Evolutionary conservation across 2,888 invertebrate species (phyloP), one percentile per base, ranked within the genome.

Genomic region (Dryocosmus kuriphilus): DNA sequence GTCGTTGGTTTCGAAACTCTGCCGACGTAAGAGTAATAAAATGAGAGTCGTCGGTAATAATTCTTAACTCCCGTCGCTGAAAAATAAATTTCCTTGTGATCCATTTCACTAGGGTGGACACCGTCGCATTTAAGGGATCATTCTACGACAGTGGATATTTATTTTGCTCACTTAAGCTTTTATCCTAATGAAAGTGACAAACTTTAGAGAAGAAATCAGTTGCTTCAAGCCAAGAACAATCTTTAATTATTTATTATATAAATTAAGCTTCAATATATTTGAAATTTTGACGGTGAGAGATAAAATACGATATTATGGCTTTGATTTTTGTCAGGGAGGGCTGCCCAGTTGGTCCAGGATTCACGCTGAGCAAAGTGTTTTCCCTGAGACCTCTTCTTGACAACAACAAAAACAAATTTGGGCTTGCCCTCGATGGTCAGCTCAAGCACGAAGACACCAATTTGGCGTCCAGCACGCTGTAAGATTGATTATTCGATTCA

Each of bases 401-500:
- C 91, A 98, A 99, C 94, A 99, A 99, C 94, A 97, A 98, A 93
- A 98, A 99, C 94, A 99, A 99, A 93, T 96, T 98, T 94, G 99
- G 99, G 79, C 94, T 99, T 85, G 99, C 99, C 87, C 94, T 99
- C 86, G 99, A 99, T 93, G 99, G 99, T 76, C 98, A 99, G 93
- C 95, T 99, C 90, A 99, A 99, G 92, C 98, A 99, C 92, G 99
- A 99, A 94, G 99, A 99, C 93, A 99, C 99, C 90, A 99, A 99
- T 94, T 95, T 99, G 89, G 99, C 99, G 84, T 98, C 98, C 86
- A 98, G 98, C 92, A 99, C 99, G 87, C 95, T 98, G 97, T 98
- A 93, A 95, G 96, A 94, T 67, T 67, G 46, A 27, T 67, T 24
- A 41, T 67, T 67, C 41, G 46, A 67, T 67, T 67, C 41, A 41